These are phyloP conservation scores for Callipepla squamata DNA, from an alignment of 2,113 vertebrate genomes.

Conservation along the genomic window DNA sequence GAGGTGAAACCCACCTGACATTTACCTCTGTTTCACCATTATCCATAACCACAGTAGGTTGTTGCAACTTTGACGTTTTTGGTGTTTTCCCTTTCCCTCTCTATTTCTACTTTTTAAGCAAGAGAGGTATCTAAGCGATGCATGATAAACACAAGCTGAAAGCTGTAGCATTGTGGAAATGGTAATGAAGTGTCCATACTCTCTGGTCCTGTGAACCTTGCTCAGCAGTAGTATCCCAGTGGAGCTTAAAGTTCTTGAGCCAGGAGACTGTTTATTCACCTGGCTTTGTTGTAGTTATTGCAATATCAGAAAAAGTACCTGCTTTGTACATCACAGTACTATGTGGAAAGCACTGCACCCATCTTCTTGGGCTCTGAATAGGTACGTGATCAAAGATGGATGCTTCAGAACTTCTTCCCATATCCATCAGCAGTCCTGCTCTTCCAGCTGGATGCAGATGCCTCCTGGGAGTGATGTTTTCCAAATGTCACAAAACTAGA, in stretches of 20 bases:
- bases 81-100: not conserved
- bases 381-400: not conserved
- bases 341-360: not conserved
- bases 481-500: not conserved
- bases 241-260: not conserved
- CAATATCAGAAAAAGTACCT: not conserved
- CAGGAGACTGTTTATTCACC: not conserved
- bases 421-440: not conserved
- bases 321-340: not conserved
- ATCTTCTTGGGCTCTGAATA: not conserved
- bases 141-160: not conserved
- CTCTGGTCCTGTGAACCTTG: not conserved
- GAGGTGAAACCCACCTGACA: not conserved
- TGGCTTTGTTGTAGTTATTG: not conserved
- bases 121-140: not conserved
- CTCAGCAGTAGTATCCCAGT: not conserved
- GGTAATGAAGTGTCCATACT: not conserved
- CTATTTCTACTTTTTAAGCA: not conserved
- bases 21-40: not conserved
- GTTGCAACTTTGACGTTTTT: not conserved
- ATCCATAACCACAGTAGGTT: not conserved
- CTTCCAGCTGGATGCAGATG: not conserved
- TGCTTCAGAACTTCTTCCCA: not conserved
- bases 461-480: not conserved
- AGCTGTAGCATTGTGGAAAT: not conserved